These are phyloP conservation scores for Arctia plantaginis DNA, from an alignment of 2,888 invertebrate genomes.

Conservation along the genomic window DNA sequence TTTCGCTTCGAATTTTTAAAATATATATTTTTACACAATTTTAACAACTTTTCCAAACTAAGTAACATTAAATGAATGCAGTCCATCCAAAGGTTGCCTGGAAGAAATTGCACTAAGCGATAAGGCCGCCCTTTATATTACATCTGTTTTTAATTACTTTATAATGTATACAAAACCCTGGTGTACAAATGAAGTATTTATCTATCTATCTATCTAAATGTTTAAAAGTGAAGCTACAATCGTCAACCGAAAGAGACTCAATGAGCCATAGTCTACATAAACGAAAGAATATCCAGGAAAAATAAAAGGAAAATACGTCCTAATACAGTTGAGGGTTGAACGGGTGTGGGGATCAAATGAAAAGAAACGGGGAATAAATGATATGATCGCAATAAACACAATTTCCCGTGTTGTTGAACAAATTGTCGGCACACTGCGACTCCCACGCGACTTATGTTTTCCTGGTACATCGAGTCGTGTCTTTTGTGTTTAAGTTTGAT, in stretches of 20 bases:
- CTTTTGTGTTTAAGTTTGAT: neutral
- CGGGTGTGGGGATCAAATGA: conserved; percentile 49
- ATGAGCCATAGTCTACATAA: conserved; percentile 19
- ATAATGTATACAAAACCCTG: no score
- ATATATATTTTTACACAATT: no score
- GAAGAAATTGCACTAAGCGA: no score
- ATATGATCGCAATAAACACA: conserved; percentile 66
- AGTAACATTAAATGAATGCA: no score
- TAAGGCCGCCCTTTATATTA: no score
- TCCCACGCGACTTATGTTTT: conserved; percentile 57
- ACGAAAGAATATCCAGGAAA: conserved; percentile 17
- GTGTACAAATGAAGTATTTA: no score
- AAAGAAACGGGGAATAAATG: conserved; percentile 60
- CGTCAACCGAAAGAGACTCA: neutral
- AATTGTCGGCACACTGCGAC: conserved; percentile 56
- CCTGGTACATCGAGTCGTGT: conserved; percentile 17
- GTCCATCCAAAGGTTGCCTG: no score
- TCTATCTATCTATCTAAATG: no score
- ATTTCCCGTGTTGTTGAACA: conserved; percentile 61
- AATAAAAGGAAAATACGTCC: conserved; percentile 21
- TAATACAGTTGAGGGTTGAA: conserved; percentile 20
- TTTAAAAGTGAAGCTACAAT: neutral
- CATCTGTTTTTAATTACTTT: no score
- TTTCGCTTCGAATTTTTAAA: no score
- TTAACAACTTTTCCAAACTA: no score